Evolutionary conservation across 53 echinoderm and acorn worm species (phyloP), one percentile per base, ranked within the genome.

Genomic region (Actinopyga echinites): DNA sequence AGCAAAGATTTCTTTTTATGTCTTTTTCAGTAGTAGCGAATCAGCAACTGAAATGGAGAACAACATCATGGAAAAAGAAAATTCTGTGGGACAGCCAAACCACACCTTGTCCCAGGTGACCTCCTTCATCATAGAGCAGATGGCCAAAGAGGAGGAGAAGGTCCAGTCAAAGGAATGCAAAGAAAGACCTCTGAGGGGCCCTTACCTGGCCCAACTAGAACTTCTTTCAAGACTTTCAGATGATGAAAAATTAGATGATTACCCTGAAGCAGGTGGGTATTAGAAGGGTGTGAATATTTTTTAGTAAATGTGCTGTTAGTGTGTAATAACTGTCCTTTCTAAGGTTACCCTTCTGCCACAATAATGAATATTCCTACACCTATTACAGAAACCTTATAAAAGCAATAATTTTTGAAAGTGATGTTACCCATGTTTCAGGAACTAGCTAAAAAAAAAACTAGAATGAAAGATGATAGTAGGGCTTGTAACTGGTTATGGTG

Each of bases 141-240:
- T 89, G 1, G 91, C 75, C 33, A 82, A 34, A 11, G 95, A 92
- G 77, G 34, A 64, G 20, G 83, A 75, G 26, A 95, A 83, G 56
- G 58, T 58, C 4, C 20, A 77, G 1, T 71, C 65, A 36, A 56
- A 49, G 45, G 68, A 69, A 64, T 54, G 57, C 69, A 68, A 58
- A 40, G 77, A 85, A 43, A 54, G 40, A 30, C 75, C 54, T 25
- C 66, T 85, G 32, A 83, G 96, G 58, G 96, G 89, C 12, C 91
- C 93, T 8, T 93, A 78, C 69, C 75, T 95, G 42, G 91, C 96
- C 3, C 85, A 88, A 12, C 68, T 95, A 30, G 93, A 95, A 78
- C 24, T 95, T 62, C 66, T 93, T 22, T 80, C 55, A 54, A 62
- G 61, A 24, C 36, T 82, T 22, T 23, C 45, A 30, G 36, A 59